These are phyloP conservation scores for Cantharis rufa DNA, from an alignment of 2,888 invertebrate species.

Conservation along the genomic window DNA sequence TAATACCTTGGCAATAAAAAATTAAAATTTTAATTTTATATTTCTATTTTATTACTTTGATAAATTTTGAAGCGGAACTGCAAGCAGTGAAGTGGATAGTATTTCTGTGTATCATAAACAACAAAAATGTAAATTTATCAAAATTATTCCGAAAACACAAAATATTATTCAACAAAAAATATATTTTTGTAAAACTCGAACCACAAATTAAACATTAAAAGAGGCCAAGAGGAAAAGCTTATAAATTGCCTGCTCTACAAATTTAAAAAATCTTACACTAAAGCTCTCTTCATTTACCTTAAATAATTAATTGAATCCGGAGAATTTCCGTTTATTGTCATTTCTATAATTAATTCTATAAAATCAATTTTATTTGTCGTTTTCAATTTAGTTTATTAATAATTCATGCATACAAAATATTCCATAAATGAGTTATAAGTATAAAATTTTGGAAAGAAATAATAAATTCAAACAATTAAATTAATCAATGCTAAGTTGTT, in stretches of 20 bases:
- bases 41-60: not conserved
- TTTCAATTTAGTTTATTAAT: not conserved
- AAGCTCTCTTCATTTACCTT: no score
- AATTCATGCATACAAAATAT: not conserved
- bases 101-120: not conserved
- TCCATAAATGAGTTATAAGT: not conserved
- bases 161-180: not conserved
- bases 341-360: not conserved
- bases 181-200: not conserved
- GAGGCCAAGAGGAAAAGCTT: no score
- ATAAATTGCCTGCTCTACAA: no score
- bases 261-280: no score
- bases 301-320: no score
- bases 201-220: no score
- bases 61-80: not conserved
- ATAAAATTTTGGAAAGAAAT: not conserved
- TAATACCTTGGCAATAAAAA: no score
- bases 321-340: not conserved
- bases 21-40: not conserved
- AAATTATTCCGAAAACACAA: not conserved
- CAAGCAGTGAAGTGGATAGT: not conserved
- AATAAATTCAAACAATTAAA: slow-evolving; percentile 3
- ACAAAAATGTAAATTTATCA: not conserved
- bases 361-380: not conserved
- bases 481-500: slow-evolving; percentile 82